Evolutionary conservation across 2,797 vertebrate genomes (phyloP).

Genomic region (Schizothorax lantsangensis): DNA sequence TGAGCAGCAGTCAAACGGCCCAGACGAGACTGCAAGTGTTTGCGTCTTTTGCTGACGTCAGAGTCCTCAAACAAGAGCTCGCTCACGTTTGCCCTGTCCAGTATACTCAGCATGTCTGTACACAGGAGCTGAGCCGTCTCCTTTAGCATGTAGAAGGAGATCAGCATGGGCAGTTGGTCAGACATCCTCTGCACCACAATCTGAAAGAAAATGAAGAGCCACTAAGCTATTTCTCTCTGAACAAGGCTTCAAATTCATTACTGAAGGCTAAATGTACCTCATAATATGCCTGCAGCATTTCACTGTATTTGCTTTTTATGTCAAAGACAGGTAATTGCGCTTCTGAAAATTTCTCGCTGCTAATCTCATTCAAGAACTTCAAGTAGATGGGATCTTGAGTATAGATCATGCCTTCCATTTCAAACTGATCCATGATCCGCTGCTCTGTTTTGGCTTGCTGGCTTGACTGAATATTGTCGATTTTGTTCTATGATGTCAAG

Average conservation of each 20-base stretch:
- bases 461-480: too few species aligned
- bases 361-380: neutral
- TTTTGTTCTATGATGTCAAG: too few species aligned
- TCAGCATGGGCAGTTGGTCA: constrained; percentile 78
- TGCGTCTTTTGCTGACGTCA: neutral
- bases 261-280: neutral
- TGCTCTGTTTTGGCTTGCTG: too few species aligned
- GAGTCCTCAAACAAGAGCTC: constrained; percentile 48
- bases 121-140: constrained; percentile 67
- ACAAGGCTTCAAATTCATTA: neutral
- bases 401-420: neutral
- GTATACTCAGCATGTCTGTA: constrained; percentile 71
- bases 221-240: neutral
- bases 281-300: constrained; percentile 12
- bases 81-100: constrained; percentile 66
- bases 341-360: neutral
- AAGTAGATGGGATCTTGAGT: constrained; percentile 11
- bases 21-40: neutral
- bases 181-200: constrained; percentile 70
- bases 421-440: neutral
- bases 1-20: neutral
- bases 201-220: constrained; percentile 59
- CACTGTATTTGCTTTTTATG: neutral
- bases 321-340: neutral
- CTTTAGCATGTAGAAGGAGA: constrained; percentile 74